Conservation (phyloP, 2,888 invertebrate species). For the Eugnorisma glareosa region DNA sequence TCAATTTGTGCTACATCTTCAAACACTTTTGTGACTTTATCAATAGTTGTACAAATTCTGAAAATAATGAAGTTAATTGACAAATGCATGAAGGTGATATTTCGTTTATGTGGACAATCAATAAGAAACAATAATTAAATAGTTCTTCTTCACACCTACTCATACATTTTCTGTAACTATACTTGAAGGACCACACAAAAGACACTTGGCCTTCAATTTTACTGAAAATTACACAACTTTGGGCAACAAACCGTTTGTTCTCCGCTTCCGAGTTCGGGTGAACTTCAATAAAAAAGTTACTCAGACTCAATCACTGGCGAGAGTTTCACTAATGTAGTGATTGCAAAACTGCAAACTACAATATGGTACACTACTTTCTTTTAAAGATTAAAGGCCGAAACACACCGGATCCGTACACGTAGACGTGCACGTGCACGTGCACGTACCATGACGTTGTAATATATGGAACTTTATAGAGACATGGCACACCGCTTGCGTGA, state of each 20-base stretch:
- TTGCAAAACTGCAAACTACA: slow-evolving; percentile 41
- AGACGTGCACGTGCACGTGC: too few relatives aligned
- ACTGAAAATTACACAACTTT: slow-evolving; percentile 38
- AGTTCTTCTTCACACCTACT: background rate
- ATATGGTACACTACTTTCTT: slow-evolving; percentile 38
- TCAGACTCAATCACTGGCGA: slow-evolving; percentile 32
- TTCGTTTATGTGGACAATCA: background rate
- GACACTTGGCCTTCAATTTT: slow-evolving; percentile 38
- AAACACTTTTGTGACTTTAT: background rate
- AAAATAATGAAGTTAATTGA: background rate
- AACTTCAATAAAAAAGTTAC: slow-evolving; percentile 59
- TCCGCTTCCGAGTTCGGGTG: slow-evolving; percentile 19
- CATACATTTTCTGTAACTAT: background rate
- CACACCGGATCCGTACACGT: too few relatives aligned
- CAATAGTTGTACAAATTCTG: background rate
- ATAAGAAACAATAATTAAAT: background rate
- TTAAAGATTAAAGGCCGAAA: too few relatives aligned
- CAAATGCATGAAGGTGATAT: background rate
- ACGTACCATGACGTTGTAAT: too few relatives aligned
- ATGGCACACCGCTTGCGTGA: too few relatives aligned
- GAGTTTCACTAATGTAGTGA: slow-evolving; percentile 37
- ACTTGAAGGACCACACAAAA: background rate
- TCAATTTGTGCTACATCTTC: background rate
- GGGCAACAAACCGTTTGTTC: slow-evolving; percentile 28
- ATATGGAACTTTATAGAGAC: too few relatives aligned